Evolutionary conservation across 2,888 invertebrate species (phyloP), one percentile per base, ranked within the genome.

Genomic region (Drosophila putrida): DNA sequence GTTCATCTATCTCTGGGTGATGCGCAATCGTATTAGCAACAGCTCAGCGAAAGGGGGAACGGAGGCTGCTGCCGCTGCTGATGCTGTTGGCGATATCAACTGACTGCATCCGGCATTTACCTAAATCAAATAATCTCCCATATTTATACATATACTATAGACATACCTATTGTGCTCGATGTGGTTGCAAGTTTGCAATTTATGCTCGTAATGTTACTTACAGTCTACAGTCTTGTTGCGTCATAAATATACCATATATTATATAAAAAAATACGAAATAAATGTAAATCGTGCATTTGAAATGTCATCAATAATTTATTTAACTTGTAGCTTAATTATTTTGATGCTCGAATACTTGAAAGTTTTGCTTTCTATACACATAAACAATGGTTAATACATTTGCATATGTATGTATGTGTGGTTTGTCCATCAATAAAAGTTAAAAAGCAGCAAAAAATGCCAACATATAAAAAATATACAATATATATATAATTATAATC

Each of bases 381-480:
- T 59, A 66, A 70, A 71, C 75, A 78, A 71, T 68, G 31, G 38
- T 28, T 47, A 20, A 36, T 31, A 51, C 20, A 33, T 55, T 49
- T 41, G 20, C 35, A 20, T 61, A 27, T 58, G 31, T 57, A 15
- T 67, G 11, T 49, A 36, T 55, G 4, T 54, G 46, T 35, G 38
- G 20, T 51, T 31, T 55, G 38, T 68, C 70, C 64, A 75, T 74
- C 70, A 83, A 59, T 78, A 67, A 87, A 75, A 72, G 83, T 33
- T 33, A 82, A 88, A 79, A 88, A 74, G 88, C 86, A 77, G 88
- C 86, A 88, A 85, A 78, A 51, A 85, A 78, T 80, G 80, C 83
- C 61, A 88, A 88, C 82, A 83, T 79, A 82, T 78, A 83, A 85
- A 83, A 83, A 87, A 87, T 82, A 84, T 87, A 82, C 78, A 75